phyloP scores from a whole-genome alignment of 2,888 invertebrate genomes.

The Zhuqinia jingwanae region DNA sequence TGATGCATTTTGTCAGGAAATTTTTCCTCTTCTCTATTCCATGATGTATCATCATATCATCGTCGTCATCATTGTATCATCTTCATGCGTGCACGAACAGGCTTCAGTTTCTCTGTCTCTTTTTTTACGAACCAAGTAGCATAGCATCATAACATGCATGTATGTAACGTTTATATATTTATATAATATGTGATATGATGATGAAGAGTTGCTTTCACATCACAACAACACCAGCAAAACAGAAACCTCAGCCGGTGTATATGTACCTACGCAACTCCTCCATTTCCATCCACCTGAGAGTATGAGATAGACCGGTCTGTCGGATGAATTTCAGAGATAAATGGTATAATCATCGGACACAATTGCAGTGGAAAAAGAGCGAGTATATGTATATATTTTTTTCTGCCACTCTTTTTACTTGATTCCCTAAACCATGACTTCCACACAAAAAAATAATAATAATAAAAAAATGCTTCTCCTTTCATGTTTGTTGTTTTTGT shows the following conservation, averaged over 20 bases:
- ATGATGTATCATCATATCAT: conserved; percentile 48
- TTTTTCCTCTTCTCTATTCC: conserved; percentile 71
- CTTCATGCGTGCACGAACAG: conserved; percentile 37
- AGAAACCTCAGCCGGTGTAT: not conserved
- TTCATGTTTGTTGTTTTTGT: not conserved
- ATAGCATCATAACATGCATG: not conserved
- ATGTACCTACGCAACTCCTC: not conserved
- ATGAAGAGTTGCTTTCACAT: conserved; percentile 46
- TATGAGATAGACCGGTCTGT: conserved; percentile 50
- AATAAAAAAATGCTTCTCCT: conserved; percentile 4
- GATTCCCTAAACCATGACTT: conserved; percentile 48
- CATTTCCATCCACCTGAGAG: conserved; percentile 55
- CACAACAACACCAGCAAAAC: not conserved
- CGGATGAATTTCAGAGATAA: conserved; percentile 70
- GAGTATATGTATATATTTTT: not conserved
- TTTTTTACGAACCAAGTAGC: not conserved
- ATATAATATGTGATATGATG: not conserved
- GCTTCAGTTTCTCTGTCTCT: not conserved
- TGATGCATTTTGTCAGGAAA: conserved; percentile 72
- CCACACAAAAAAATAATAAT: not conserved
- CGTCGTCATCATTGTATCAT: not conserved
- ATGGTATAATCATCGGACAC: conserved; percentile 66
- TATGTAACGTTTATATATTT: not conserved
- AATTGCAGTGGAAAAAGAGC: conserved; percentile 52
- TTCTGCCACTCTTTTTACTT: conserved; percentile 30